Percentiles rank a stretch among this genome's conserved stretches.
Conservation (phyloP, 2,797 vertebrate species). For the Tachyglossus aculeatus region DNA sequence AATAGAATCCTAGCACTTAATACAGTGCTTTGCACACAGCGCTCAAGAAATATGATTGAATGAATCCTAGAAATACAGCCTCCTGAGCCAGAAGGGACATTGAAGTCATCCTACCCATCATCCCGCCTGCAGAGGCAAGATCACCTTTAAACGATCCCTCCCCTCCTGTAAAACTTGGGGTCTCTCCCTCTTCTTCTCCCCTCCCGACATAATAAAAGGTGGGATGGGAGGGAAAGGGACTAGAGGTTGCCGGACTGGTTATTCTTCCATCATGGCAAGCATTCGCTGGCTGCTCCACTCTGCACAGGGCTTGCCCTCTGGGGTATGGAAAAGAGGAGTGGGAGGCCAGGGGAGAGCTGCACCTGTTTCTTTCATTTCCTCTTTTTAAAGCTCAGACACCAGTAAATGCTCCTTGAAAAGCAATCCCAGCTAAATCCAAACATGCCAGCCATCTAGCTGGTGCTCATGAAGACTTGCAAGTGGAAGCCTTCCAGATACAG, state of each 20-base stretch:
- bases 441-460: conserved; percentile 19
- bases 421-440: conserved; percentile 47
- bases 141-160: no score
- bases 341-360: background rate
- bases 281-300: background rate
- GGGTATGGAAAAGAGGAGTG: background rate
- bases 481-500: conserved; percentile 46
- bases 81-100: no score
- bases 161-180: no score
- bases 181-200: background rate
- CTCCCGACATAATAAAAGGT: background rate
- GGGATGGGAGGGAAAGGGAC: background rate
- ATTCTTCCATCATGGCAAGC: background rate
- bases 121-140: no score
- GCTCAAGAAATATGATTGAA: no score
- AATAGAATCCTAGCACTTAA: no score
- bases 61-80: no score
- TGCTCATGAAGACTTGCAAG: conserved; percentile 28
- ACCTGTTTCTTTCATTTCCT: background rate
- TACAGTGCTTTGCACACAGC: no score
- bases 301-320: background rate
- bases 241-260: no score
- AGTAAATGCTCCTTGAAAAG: conserved; percentile 1
- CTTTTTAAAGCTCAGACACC: conserved; percentile 18
- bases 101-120: no score